A percentile compares a stretch with the other conserved stretches of the same genome.
Conservation (phyloP, 92 coral and sea anemone species). For the Scolanthus callimorphus region DNA sequence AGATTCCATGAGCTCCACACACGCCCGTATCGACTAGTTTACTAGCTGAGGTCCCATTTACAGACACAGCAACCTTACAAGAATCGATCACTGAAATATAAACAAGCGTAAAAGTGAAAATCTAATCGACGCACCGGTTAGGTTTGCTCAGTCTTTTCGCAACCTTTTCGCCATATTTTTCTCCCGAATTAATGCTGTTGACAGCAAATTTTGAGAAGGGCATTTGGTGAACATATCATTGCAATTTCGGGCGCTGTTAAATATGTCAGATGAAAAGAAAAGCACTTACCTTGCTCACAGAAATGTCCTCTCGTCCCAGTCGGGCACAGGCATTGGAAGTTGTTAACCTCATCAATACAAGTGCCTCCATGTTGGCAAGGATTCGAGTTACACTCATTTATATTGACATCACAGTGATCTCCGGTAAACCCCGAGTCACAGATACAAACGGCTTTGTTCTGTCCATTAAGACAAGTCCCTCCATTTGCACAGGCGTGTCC, state of each 20-base stretch:
- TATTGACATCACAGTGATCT: slow-evolving; percentile 57
- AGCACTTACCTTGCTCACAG: slow-evolving; percentile 90
- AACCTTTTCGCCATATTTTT: too few relatives aligned
- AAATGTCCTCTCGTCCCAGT: slow-evolving; percentile 71
- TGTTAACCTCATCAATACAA: slow-evolving; percentile 65
- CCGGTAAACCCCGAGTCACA: slow-evolving; percentile 77
- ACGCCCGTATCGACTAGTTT: slow-evolving; percentile 59
- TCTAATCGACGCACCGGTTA: too few relatives aligned
- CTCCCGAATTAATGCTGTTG: too few relatives aligned
- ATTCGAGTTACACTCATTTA: slow-evolving; percentile 74
- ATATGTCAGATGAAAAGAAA: too few relatives aligned
- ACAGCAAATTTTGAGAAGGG: too few relatives aligned
- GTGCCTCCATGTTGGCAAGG: slow-evolving; percentile 85
- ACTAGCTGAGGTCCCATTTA: slow-evolving; percentile 49
- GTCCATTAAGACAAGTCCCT: slow-evolving; percentile 69
- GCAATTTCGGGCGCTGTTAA: too few relatives aligned
- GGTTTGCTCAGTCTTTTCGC: too few relatives aligned
- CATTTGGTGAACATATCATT: too few relatives aligned
- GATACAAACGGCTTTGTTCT: slow-evolving; percentile 53
- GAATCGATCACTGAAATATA: slow-evolving; percentile 69
- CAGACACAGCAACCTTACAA: slow-evolving; percentile 58
- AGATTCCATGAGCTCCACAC: slow-evolving; percentile 91
- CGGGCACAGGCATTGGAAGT: slow-evolving; percentile 72
- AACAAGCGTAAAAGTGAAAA: not conserved
- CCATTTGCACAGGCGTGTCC: slow-evolving; percentile 65